A percentile compares a stretch with the other conserved stretches of the same genome.
Evolutionary conservation across 2,797 vertebrate species (phyloP).

Genomic region (Lerista edwardsae): DNA sequence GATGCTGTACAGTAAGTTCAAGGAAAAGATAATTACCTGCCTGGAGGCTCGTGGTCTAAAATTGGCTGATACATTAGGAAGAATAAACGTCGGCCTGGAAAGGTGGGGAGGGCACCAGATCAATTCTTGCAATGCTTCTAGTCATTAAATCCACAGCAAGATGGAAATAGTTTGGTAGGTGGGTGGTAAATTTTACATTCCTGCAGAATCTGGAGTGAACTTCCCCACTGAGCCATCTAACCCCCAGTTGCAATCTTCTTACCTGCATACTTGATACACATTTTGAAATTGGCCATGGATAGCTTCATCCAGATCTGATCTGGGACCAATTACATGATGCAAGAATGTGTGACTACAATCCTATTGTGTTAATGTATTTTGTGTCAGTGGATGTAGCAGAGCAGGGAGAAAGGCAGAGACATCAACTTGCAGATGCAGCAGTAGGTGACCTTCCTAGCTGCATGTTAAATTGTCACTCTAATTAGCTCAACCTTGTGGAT

Average conservation of each 20-base stretch:
- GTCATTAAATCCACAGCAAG: background rate
- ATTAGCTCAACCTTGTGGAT: background rate
- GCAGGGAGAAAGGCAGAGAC: conserved; percentile 9
- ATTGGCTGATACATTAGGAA: background rate
- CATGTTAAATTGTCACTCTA: background rate
- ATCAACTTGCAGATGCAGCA: background rate
- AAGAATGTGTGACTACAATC: background rate
- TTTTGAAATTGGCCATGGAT: background rate
- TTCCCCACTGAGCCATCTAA: background rate
- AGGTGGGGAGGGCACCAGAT: background rate
- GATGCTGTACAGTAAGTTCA: background rate
- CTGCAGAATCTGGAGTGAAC: background rate
- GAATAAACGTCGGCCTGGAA: background rate
- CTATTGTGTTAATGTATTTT: background rate
- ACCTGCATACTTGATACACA: background rate
- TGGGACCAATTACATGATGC: background rate
- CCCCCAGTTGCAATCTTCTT: background rate
- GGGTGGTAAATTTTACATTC: background rate
- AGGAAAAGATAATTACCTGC: background rate
- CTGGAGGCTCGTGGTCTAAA: background rate
- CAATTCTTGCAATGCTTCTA: background rate
- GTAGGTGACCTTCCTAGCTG: background rate
- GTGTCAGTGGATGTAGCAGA: background rate
- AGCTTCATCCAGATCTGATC: background rate
- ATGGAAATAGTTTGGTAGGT: background rate